Evolutionary conservation across 2,888 invertebrate genomes (phyloP).

Genomic region (Aphrophora alni): DNA sequence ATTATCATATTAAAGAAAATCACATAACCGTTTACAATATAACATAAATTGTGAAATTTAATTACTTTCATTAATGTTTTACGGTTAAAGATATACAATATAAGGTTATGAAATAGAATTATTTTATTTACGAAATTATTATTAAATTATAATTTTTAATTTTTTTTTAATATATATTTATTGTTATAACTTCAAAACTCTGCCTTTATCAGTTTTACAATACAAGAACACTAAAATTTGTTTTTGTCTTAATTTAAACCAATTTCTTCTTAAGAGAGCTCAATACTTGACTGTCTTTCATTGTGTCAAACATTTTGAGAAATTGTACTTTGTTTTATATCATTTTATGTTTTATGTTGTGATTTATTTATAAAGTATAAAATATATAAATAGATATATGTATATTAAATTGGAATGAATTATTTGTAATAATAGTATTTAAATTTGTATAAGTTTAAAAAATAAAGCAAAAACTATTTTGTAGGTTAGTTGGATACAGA

Average conservation of each 20-base stretch:
- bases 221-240: neutral
- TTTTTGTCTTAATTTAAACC: neutral
- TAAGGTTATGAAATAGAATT: too few relatives aligned
- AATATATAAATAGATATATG: neutral
- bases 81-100: too few relatives aligned
- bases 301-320: neutral
- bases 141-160: too few relatives aligned
- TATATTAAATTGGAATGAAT: neutral
- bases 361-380: neutral
- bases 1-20: too few relatives aligned
- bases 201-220: constrained; percentile 5
- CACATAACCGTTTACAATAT: too few relatives aligned
- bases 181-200: neutral
- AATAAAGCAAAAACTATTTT: too few relatives aligned
- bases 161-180: too few relatives aligned
- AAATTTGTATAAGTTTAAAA: too few relatives aligned
- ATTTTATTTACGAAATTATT: too few relatives aligned
- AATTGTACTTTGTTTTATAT: neutral
- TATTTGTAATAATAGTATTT: neutral
- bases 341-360: neutral
- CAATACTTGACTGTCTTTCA: neutral
- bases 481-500: too few relatives aligned
- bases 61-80: too few relatives aligned
- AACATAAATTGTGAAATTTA: too few relatives aligned
- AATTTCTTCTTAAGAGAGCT: neutral